These are phyloP conservation scores for Stenotaenia linearis DNA, from an alignment of 2,888 invertebrate genomes.

Conservation along the genomic window DNA sequence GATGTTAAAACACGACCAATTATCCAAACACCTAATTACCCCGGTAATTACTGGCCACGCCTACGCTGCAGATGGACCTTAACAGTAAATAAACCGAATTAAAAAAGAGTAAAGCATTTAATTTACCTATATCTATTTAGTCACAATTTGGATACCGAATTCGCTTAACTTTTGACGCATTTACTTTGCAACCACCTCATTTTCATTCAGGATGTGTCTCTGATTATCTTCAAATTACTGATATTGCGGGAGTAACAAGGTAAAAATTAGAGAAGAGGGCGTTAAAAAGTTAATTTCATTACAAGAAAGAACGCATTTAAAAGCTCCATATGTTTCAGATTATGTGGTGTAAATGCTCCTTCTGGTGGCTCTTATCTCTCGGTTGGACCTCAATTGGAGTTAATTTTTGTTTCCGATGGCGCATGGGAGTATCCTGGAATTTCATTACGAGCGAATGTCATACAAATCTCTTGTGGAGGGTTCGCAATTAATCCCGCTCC, in stretches of 20 bases:
- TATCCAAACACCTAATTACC: conserved; percentile 28
- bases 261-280: not conserved
- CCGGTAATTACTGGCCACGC: conserved; percentile 20
- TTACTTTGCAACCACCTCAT: conserved; percentile 23
- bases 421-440: conserved; percentile 26
- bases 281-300: not conserved
- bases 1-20: not conserved
- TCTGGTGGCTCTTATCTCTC: not conserved
- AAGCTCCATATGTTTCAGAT: conserved; percentile 3
- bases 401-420: conserved; percentile 28
- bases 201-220: not conserved
- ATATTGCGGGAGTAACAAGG: conserved; percentile 2
- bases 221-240: conserved; percentile 27
- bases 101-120: not conserved
- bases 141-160: conserved; percentile 24
- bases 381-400: conserved; percentile 19
- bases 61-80: conserved; percentile 17
- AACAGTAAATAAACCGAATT: not conserved
- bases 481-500: conserved; percentile 1
- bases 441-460: conserved; percentile 10
- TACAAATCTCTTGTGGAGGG: conserved; percentile 26
- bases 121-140: not conserved
- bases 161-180: conserved; percentile 13
- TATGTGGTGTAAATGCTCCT: conserved; percentile 11
- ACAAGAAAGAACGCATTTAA: not conserved